Evolutionary conservation across 1,140 invertebrate species (phyloP).

Genomic region (Nasonia vitripennis): DNA sequence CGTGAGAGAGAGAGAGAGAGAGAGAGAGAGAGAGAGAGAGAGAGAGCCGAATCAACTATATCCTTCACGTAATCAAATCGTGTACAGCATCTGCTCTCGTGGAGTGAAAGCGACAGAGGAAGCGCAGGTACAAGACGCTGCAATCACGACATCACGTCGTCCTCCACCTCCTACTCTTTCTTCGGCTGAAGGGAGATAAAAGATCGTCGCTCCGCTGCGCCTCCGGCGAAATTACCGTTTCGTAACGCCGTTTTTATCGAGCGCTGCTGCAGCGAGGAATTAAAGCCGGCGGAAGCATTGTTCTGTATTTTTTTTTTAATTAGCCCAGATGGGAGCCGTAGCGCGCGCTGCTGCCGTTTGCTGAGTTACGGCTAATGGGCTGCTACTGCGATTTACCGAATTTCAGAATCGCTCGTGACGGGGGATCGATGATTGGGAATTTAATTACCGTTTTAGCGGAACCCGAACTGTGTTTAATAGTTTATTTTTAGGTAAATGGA

Average conservation of each 20-base stretch:
- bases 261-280: background rate
- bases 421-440: too few species aligned
- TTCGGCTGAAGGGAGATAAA: background rate
- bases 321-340: background rate
- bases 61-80: background rate
- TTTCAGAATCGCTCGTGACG: background rate
- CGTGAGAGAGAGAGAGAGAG: too few species aligned
- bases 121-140: slow-evolving; percentile 7
- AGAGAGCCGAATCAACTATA: background rate
- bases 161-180: background rate
- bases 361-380: background rate
- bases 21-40: too few species aligned
- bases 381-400: background rate
- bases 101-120: background rate
- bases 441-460: too few species aligned
- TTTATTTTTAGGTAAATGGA: too few species aligned
- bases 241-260: slow-evolving; percentile 42
- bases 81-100: background rate
- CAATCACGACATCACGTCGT: slow-evolving; percentile 23
- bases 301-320: slow-evolving; percentile 1
- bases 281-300: slow-evolving; percentile 13
- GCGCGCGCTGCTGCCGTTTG: background rate
- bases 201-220: slow-evolving; percentile 12
- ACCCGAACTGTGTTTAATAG: too few species aligned
- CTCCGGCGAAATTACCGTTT: slow-evolving; percentile 32